Conservation (phyloP, 2,888 invertebrate genomes). For the Ophonus ardosiacus region DNA sequence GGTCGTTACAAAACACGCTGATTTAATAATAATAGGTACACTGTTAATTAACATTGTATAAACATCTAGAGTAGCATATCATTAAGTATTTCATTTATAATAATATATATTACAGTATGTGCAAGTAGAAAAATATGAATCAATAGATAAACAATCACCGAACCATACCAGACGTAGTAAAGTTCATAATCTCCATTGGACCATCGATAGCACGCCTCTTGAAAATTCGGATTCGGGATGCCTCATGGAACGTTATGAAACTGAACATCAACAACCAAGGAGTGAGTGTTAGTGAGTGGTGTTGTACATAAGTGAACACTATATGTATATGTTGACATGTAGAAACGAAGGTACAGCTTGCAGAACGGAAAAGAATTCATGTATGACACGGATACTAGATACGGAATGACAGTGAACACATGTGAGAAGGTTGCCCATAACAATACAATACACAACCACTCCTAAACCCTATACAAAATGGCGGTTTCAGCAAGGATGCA, state of each 20-base stretch:
- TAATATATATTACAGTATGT: slow-evolving; percentile 73
- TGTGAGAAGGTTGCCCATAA: slow-evolving; percentile 25
- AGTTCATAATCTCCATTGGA: slow-evolving; percentile 62
- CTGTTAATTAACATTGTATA: slow-evolving; percentile 61
- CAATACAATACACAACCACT: not conserved
- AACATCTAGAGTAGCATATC: slow-evolving; percentile 70
- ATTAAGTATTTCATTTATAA: slow-evolving; percentile 62
- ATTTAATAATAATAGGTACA: slow-evolving; percentile 59
- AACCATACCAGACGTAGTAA: slow-evolving; percentile 62
- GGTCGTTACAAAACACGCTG: slow-evolving; percentile 59
- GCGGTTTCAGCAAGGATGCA: not conserved
- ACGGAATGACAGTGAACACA: slow-evolving; percentile 57
- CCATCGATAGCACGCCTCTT: slow-evolving; percentile 60
- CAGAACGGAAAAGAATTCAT: slow-evolving; percentile 21
- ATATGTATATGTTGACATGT: slow-evolving; percentile 12
- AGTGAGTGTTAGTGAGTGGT: slow-evolving; percentile 26
- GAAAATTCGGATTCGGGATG: slow-evolving; percentile 50
- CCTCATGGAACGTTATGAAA: slow-evolving; percentile 56
- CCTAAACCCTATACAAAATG: not conserved
- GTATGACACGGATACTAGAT: slow-evolving; percentile 7
- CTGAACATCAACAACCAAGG: slow-evolving; percentile 33
- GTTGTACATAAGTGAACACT: slow-evolving; percentile 16
- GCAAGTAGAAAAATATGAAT: slow-evolving; percentile 76
- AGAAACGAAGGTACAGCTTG: slow-evolving; percentile 24
- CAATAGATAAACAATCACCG: slow-evolving; percentile 70